Evolutionary conservation across 2,888 invertebrate species (phyloP), one percentile per base, ranked within the genome.

Genomic region (Argyra leucocephala): DNA sequence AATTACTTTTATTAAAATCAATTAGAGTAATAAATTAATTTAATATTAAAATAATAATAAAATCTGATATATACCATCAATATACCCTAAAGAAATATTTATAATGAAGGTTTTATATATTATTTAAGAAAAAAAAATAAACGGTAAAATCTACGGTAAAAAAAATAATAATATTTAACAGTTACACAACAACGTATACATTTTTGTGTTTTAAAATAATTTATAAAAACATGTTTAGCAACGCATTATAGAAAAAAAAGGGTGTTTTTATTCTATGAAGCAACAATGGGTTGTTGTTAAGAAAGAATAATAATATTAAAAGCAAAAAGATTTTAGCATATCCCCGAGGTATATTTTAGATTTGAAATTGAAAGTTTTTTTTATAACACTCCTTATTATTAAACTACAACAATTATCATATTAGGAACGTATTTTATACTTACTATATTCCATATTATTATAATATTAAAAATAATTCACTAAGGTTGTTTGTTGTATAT

Each of bases 291-390:
- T 31, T 31, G 31, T 31, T 31, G 7, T 31, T 48, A 15, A 48
- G 48, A 48, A 48, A 48, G 48, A 48, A 48, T 48, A 48, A 48
- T 48, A 48, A 48, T 18, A 48, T 48, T 18, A 48, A 48, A 48
- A 48, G 1, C 48, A 2, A 48, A 48, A n/a, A 18, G 18, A 18
- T 48, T 48, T 48, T 48, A 48, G 18, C 12, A 48, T 48, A 48
- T 48, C 48, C 48, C 48, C 48, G 18, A 48, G 48, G 48, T 48
- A 48, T 48, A 48, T 48, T 48, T 48, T 48, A 48, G 48, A 48
- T 48, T 48, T 48, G 18, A 48, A 48, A 48, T 48, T 48, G 48
- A 48, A 48, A 48, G 9, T 18, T 48, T 48, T n/a, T 1, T 9
- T 48, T 48, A 48, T 48, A 48, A 48, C 48, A 48, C 48, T n/a